Percentiles rank a stretch among this genome's conserved stretches.
These are phyloP conservation scores for Hippopotamyrus pictus DNA, from an alignment of 2,797 vertebrate species.

Conservation along the genomic window DNA sequence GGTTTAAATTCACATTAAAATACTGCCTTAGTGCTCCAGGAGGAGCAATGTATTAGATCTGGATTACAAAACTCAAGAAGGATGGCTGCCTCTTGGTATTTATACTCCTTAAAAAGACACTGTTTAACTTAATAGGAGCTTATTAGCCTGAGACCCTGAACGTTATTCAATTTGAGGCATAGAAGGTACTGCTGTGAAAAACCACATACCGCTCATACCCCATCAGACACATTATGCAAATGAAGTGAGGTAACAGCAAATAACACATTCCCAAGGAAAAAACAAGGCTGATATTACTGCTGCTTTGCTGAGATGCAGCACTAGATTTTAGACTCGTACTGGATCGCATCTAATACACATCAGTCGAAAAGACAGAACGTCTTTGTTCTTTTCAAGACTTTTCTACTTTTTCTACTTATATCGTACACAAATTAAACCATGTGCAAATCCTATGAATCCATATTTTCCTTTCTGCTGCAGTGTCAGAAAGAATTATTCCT, in stretches of 20 bases:
- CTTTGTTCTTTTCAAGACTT: background rate
- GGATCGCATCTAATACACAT: background rate
- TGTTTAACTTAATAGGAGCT: background rate
- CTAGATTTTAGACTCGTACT: background rate
- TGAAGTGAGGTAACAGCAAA: conserved; percentile 5
- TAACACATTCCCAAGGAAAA: background rate
- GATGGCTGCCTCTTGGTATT: conserved; percentile 7
- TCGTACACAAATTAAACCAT: background rate
- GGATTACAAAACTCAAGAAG: background rate
- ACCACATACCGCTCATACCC: background rate
- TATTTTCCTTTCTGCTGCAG: background rate
- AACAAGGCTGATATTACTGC: background rate
- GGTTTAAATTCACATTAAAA: background rate
- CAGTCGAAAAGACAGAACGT: background rate
- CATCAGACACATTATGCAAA: conserved; percentile 14
- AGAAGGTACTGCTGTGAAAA: background rate
- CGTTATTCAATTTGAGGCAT: conserved; percentile 9
- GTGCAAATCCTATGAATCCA: conserved; percentile 2
- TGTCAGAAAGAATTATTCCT: conserved; percentile 10
- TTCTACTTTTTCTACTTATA: background rate
- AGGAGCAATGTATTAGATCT: conserved; percentile 4
- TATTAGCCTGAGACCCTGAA: background rate
- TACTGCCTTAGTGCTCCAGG: background rate
- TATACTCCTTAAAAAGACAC: conserved; percentile 2
- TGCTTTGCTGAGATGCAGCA: background rate